Conservation (phyloP, 1,140 invertebrate species). For the Euwallacea fornicatus region DNA sequence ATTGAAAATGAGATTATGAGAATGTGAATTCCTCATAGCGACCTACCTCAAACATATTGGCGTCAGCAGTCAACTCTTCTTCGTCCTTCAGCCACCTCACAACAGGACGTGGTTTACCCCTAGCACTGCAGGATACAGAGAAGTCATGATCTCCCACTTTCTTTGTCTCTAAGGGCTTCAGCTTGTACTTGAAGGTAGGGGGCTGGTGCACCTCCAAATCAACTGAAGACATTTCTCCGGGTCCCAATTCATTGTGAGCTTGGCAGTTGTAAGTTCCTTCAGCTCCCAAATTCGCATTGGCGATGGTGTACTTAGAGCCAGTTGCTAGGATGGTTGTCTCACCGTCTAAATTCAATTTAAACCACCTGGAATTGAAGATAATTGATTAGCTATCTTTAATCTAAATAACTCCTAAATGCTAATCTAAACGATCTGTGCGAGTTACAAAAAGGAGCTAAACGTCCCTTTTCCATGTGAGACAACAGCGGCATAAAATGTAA, state of each 20-base stretch:
- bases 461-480: too few relatives aligned
- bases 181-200: conserved; percentile 77
- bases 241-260: conserved; percentile 84
- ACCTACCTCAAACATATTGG: conserved; percentile 70
- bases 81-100: conserved; percentile 88
- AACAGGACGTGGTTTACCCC: conserved; percentile 82
- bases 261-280: conserved; percentile 90
- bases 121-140: conserved; percentile 78
- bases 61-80: conserved; percentile 71
- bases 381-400: too few relatives aligned
- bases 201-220: conserved; percentile 84
- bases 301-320: conserved; percentile 83
- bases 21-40: background rate
- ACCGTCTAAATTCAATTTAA: conserved; percentile 67
- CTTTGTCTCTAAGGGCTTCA: conserved; percentile 80
- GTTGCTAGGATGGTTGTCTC: conserved; percentile 67
- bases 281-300: conserved; percentile 76
- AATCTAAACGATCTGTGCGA: background rate
- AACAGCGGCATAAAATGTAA: too few relatives aligned
- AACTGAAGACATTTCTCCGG: conserved; percentile 79
- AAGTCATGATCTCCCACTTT: conserved; percentile 81
- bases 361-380: conserved; percentile 61
- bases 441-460: background rate
- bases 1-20: background rate
- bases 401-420: background rate